These are phyloP conservation scores for Papilio glaucus DNA, from an alignment of 1,140 invertebrate species.

Conservation along the genomic window DNA sequence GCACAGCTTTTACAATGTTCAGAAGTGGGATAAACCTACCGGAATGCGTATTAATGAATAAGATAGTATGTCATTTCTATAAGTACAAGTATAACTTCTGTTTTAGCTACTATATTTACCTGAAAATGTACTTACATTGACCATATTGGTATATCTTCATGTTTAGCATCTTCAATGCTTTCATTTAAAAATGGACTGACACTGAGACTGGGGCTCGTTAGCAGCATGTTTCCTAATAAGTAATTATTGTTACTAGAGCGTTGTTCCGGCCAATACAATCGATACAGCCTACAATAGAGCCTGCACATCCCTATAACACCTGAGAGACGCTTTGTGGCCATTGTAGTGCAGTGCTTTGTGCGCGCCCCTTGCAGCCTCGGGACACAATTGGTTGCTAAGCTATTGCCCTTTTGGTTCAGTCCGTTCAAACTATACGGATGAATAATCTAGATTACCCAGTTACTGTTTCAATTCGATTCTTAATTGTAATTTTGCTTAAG, in stretches of 20 bases:
- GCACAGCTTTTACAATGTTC: no score
- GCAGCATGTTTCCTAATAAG: neutral
- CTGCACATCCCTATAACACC: neutral
- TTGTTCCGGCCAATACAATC: slow-evolving; percentile 11
- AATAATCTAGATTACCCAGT: neutral
- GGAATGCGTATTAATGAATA: no score
- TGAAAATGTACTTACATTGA: no score
- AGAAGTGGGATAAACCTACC: no score
- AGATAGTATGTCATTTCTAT: no score
- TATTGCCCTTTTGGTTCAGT: slow-evolving; percentile 1
- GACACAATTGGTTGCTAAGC: neutral
- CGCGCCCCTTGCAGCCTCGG: neutral
- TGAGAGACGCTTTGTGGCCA: neutral
- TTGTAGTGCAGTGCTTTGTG: neutral
- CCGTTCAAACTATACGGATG: neutral
- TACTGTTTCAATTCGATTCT: neutral
- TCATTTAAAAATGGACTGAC: no score
- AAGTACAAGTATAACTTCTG: no score
- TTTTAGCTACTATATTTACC: no score
- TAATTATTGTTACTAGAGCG: neutral
- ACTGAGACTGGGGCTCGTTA: no score
- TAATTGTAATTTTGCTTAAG: neutral
- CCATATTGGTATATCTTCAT: no score
- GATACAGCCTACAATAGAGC: slow-evolving; percentile 7
- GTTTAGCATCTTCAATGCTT: no score